phyloP scores from a whole-genome alignment of 2,888 invertebrate genomes.

The Torymus texanus region DNA sequence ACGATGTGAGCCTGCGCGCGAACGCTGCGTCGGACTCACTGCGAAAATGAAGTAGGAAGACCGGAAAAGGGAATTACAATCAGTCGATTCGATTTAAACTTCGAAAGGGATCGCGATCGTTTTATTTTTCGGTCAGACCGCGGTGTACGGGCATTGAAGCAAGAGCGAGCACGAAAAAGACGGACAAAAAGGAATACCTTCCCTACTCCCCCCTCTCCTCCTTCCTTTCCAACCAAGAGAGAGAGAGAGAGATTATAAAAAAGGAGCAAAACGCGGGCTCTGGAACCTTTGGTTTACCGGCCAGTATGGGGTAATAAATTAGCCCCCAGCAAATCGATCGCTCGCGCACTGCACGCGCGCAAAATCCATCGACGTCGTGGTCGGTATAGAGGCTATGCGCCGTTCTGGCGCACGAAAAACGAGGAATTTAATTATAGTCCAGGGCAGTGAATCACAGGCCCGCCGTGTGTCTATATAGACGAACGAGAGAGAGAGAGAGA shows the following conservation, averaged over 20 bases:
- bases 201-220: no score
- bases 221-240: no score
- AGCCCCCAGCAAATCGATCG: slow-evolving; percentile 51
- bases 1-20: no score
- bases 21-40: no score
- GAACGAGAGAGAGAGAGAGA: no score
- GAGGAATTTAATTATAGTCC: slow-evolving; percentile 57
- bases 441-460: slow-evolving; percentile 53
- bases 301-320: slow-evolving; percentile 49
- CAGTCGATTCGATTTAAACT: slow-evolving; percentile 47
- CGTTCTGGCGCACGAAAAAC: slow-evolving; percentile 49
- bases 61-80: slow-evolving; percentile 45
- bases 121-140: slow-evolving; percentile 19
- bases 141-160: background rate
- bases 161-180: background rate
- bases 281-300: slow-evolving; percentile 30
- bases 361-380: slow-evolving; percentile 50
- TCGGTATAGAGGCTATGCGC: background rate
- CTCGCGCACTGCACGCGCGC: slow-evolving; percentile 9
- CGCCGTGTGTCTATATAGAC: no score
- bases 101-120: slow-evolving; percentile 25
- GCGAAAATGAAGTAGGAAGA: slow-evolving; percentile 30
- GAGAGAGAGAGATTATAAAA: slow-evolving; percentile 9
- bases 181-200: background rate
- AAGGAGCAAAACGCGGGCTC: background rate